Conservation (phyloP, 2,797 vertebrate species). For the Garrulus glandarius region DNA sequence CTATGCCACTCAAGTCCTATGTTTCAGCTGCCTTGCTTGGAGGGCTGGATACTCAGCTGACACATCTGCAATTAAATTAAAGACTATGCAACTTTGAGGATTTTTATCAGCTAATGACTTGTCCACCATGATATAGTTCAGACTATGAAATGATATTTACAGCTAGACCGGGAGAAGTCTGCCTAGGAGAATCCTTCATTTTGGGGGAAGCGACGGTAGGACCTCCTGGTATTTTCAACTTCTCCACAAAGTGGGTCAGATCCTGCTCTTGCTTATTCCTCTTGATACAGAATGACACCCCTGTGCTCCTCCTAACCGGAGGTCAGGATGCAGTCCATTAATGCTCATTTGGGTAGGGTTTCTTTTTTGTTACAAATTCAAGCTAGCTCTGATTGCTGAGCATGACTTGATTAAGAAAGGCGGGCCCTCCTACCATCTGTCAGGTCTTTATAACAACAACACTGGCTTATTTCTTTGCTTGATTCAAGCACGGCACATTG, state of each 20-base stretch:
- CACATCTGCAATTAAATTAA: not conserved
- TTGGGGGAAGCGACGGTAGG: not conserved
- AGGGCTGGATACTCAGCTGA: not conserved
- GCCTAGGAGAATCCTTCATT: not conserved
- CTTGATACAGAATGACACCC: not conserved
- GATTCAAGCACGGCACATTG: not conserved
- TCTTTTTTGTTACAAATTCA: not conserved
- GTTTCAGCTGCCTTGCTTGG: not conserved
- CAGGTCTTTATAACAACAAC: slow-evolving; percentile 25
- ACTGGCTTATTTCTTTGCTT: slow-evolving; percentile 1
- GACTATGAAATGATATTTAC: not conserved
- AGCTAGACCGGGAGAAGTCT: not conserved
- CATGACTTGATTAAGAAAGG: slow-evolving; percentile 49
- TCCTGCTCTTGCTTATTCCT: not conserved
- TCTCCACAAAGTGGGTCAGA: not conserved
- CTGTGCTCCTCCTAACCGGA: not conserved
- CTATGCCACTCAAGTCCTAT: not conserved
- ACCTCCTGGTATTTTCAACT: not conserved
- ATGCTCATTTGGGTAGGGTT: not conserved
- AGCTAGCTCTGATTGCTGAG: slow-evolving; percentile 29
- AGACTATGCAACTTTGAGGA: not conserved
- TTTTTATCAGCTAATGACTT: not conserved
- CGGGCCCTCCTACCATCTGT: slow-evolving; percentile 41
- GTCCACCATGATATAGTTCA: not conserved
- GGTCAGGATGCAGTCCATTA: not conserved